phyloP scores from a whole-genome alignment of 2,888 invertebrate genomes.

The Agrenia bidenticulata region DNA sequence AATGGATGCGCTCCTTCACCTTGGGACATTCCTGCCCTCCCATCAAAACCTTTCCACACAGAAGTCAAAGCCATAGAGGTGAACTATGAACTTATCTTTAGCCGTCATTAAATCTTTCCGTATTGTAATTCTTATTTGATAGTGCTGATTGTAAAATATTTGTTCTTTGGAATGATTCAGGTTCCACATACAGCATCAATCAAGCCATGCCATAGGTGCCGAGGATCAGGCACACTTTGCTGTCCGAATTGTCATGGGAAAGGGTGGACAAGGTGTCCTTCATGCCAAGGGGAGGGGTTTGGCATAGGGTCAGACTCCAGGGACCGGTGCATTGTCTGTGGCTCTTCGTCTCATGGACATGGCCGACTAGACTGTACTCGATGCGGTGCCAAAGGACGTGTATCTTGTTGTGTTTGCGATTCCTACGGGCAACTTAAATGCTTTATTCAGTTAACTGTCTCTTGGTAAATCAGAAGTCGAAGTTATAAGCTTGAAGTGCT shows the following conservation, averaged over 20 bases:
- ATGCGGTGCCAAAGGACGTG: constrained; percentile 58
- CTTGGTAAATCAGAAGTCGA: constrained; percentile 55
- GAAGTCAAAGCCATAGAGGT: constrained; percentile 57
- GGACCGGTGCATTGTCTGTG: constrained; percentile 57
- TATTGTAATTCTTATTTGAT: not conserved
- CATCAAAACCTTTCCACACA: constrained; percentile 57
- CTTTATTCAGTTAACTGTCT: constrained; percentile 58
- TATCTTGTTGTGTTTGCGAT: constrained; percentile 58
- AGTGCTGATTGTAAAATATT: not conserved
- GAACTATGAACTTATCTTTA: not conserved
- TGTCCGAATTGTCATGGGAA: constrained; percentile 58
- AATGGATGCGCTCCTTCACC: constrained; percentile 57
- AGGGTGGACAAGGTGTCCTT: constrained; percentile 58
- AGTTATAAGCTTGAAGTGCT: no score
- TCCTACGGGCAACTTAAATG: constrained; percentile 59
- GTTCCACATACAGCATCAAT: constrained; percentile 61
- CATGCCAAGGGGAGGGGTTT: constrained; percentile 59
- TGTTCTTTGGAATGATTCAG: constrained; percentile 44
- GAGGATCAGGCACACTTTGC: constrained; percentile 55
- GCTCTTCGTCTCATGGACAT: constrained; percentile 56
- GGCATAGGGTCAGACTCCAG: constrained; percentile 55
- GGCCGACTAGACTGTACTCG: constrained; percentile 57
- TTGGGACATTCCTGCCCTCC: constrained; percentile 59
- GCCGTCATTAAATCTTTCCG: not conserved
- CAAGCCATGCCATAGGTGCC: constrained; percentile 58